phyloP scores from a whole-genome alignment of 2,888 invertebrate species.

The Stramonita haemastoma region DNA sequence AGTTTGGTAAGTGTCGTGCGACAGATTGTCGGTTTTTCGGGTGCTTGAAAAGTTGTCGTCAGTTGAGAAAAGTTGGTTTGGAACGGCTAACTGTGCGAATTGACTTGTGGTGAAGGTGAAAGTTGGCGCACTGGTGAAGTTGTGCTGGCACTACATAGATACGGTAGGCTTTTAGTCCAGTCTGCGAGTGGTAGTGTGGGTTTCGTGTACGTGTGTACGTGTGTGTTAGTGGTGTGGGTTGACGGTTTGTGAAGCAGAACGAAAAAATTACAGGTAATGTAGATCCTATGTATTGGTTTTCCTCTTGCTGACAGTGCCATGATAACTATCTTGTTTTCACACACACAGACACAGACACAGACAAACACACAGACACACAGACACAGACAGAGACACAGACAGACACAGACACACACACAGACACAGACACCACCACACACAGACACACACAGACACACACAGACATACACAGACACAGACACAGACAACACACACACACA shows the following conservation, averaged over 20 bases:
- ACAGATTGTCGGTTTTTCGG: neutral
- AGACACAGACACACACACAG: too few relatives aligned
- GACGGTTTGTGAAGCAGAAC: neutral
- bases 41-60: neutral
- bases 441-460: too few relatives aligned
- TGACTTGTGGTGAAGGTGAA: constrained; percentile 27
- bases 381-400: too few relatives aligned
- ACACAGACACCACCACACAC: too few relatives aligned
- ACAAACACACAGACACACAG: too few relatives aligned
- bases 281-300: neutral
- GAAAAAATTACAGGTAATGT: neutral
- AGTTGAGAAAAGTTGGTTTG: neutral
- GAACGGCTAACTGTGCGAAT: neutral
- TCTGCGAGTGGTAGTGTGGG: neutral
- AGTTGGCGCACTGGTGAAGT: neutral
- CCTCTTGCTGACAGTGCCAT: neutral
- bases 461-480: too few relatives aligned
- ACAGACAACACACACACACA: too few relatives aligned
- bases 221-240: constrained; percentile 17
- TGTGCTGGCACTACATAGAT: too few relatives aligned
- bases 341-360: too few relatives aligned
- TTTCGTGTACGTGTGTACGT: neutral
- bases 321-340: too few relatives aligned
- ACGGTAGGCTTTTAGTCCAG: too few relatives aligned
- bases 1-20: neutral